These are phyloP conservation scores for Ciconia maguari DNA, from an alignment of 2,113 vertebrate species.

Conservation along the genomic window DNA sequence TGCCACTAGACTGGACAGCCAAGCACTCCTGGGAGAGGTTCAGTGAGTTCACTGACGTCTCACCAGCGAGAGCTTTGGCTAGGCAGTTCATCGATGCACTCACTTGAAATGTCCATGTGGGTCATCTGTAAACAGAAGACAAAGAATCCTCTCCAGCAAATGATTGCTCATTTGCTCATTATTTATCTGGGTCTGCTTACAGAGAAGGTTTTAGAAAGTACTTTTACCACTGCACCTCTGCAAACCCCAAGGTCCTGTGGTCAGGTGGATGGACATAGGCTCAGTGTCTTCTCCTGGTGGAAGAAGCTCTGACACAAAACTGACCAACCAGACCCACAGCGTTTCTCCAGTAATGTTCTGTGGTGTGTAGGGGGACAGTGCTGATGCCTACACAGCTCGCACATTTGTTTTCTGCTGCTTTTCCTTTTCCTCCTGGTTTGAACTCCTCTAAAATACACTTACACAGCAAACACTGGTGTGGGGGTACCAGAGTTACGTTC, in stretches of 20 bases:
- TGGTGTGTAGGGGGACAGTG: background rate
- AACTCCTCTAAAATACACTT: background rate
- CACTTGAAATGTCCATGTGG: background rate
- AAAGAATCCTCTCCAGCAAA: background rate
- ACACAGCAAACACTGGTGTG: background rate
- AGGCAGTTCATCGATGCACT: background rate
- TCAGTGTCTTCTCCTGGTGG: background rate
- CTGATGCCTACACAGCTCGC: background rate
- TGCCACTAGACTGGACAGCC: background rate
- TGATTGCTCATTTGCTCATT: background rate
- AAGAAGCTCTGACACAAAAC: background rate
- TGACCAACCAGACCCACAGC: background rate
- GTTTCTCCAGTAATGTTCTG: background rate
- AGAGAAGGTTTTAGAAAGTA: background rate
- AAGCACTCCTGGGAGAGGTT: background rate
- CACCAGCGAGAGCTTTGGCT: background rate
- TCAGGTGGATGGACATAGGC: background rate
- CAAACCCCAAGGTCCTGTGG: background rate
- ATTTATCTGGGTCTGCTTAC: background rate
- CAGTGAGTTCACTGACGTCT: fast-evolving
- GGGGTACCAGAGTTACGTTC: background rate
- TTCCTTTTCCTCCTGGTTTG: background rate
- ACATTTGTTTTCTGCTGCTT: background rate
- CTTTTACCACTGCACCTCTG: background rate
- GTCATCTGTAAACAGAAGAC: background rate